Conservation (phyloP, 2,113 vertebrate species). For the Phoxinus phoxinus region DNA sequence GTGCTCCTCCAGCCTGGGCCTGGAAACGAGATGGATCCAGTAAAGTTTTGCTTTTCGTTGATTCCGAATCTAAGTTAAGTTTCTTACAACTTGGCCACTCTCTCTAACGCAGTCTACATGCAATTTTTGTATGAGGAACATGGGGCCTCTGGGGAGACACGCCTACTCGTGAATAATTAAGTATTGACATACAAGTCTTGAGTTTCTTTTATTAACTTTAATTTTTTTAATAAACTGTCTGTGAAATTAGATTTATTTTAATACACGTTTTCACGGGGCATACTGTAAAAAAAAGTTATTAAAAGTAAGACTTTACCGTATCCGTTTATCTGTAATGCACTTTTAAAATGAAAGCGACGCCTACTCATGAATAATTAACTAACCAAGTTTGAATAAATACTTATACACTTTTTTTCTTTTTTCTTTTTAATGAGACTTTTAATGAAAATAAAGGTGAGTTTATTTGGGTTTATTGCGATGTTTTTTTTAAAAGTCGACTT, state of each 20-base stretch:
- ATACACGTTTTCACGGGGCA: background rate
- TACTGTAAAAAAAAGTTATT: background rate
- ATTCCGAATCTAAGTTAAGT: background rate
- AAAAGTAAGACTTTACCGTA: background rate
- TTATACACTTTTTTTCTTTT: background rate
- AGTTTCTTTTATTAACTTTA: background rate
- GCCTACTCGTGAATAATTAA: constrained; percentile 14
- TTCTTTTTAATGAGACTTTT: background rate
- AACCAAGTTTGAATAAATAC: background rate
- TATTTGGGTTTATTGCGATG: too few species aligned
- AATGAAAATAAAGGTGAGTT: background rate
- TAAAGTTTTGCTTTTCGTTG: background rate
- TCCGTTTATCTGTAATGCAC: background rate
- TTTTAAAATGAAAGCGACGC: background rate
- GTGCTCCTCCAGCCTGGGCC: constrained; percentile 67
- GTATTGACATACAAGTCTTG: too few species aligned
- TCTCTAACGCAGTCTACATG: background rate
- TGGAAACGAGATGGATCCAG: background rate
- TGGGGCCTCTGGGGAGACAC: background rate
- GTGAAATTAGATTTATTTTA: background rate
- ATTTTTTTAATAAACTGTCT: background rate
- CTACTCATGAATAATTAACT: background rate
- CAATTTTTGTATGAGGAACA: background rate
- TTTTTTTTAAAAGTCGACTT: background rate
- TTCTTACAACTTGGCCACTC: background rate